Conservation (phyloP, 1,140 invertebrate genomes). For the Acromyrmex heyeri region DNA sequence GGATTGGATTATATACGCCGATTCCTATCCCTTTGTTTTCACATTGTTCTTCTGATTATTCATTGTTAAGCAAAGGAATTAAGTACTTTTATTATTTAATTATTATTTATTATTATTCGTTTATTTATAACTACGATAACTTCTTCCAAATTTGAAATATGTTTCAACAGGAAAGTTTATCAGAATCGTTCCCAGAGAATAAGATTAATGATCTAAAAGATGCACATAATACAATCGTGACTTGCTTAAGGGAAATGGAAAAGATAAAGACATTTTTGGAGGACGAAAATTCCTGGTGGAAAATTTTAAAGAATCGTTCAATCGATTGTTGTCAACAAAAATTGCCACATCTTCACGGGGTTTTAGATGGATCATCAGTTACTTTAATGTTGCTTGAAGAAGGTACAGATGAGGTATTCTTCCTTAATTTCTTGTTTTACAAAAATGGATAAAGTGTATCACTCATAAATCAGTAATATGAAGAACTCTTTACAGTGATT, state of each 20-base stretch:
- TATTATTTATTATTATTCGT: too few species aligned
- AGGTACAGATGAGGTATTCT: background rate
- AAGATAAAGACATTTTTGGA: constrained; percentile 65
- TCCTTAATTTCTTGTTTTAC: background rate
- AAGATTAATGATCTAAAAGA: constrained; percentile 46
- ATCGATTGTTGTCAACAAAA: constrained; percentile 70
- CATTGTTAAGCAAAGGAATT: too few species aligned
- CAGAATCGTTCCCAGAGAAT: background rate
- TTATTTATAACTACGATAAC: background rate
- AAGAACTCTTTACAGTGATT: background rate
- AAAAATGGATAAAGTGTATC: too few species aligned
- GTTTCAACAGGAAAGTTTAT: background rate
- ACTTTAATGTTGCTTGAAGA: constrained; percentile 70
- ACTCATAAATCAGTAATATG: too few species aligned
- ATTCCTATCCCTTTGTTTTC: too few species aligned
- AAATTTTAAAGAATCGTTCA: constrained; percentile 54
- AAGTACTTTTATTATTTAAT: too few species aligned
- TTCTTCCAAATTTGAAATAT: constrained; percentile 13
- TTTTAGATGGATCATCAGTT: constrained; percentile 69
- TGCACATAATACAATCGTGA: constrained; percentile 21
- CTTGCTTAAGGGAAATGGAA: constrained; percentile 60
- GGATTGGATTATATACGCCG: background rate
- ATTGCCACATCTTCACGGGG: constrained; percentile 72
- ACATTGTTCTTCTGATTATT: too few species aligned
- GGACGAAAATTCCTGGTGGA: constrained; percentile 67